phyloP scores from a whole-genome alignment of 2,113 vertebrate genomes.

The Bettongia penicillata region DNA sequence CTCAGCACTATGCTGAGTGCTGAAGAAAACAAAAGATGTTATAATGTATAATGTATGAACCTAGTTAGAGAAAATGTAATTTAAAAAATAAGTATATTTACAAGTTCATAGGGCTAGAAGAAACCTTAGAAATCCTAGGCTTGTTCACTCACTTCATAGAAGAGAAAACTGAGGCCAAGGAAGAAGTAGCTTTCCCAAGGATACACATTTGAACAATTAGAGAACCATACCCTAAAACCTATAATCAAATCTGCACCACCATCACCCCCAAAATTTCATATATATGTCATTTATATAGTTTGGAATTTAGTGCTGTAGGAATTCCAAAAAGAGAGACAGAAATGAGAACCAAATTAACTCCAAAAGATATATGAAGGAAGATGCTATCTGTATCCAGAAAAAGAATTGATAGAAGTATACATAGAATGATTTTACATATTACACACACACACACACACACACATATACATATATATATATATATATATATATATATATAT shows the following conservation, averaged over 20 bases:
- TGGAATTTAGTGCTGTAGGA: not conserved
- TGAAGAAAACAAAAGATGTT: not conserved
- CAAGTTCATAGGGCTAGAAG: not conserved
- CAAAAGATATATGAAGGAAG: too few relatives aligned
- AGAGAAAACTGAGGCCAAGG: not conserved
- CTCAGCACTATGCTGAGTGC: not conserved
- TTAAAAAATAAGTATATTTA: not conserved
- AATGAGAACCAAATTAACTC: not conserved
- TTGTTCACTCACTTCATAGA: not conserved
- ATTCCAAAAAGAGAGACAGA: not conserved
- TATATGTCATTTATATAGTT: not conserved
- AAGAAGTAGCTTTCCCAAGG: not conserved
- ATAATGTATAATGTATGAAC: not conserved
- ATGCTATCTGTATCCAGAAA: too few relatives aligned
- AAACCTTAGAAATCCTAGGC: not conserved
- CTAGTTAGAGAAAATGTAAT: not conserved
- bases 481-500: too few relatives aligned
- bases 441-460: too few relatives aligned
- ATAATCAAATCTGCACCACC: not conserved
- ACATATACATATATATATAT: too few relatives aligned
- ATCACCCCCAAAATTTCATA: not conserved
- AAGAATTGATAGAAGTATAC: too few relatives aligned
- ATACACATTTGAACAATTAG: not conserved
- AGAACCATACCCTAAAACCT: not conserved
- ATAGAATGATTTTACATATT: too few relatives aligned